These are phyloP conservation scores for Eurois occulta DNA, from an alignment of 2,888 invertebrate genomes.

Conservation along the genomic window DNA sequence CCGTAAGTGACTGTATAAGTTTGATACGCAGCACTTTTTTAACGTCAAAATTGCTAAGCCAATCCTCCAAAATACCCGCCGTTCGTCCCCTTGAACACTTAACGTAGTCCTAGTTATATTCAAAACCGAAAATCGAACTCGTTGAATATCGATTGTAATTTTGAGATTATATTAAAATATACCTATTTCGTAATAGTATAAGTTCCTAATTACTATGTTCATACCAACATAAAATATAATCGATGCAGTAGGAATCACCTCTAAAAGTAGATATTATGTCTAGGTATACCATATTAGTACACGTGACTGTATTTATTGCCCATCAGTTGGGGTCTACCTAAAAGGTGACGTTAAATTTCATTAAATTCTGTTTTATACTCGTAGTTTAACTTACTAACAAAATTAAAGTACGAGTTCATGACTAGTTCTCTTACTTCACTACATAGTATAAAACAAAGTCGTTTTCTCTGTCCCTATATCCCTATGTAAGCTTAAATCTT, in stretches of 20 bases:
- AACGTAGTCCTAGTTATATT: background rate
- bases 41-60: background rate
- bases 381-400: background rate
- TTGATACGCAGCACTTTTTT: background rate
- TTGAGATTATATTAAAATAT: too few species aligned
- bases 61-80: background rate
- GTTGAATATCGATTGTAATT: background rate
- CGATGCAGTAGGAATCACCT: background rate
- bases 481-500: too few species aligned
- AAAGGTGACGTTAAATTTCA: background rate
- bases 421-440: background rate
- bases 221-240: background rate
- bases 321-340: background rate
- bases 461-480: too few species aligned
- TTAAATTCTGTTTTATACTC: background rate
- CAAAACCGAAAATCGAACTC: background rate
- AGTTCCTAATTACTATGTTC: background rate
- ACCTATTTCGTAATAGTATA: background rate
- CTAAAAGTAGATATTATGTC: background rate
- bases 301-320: background rate
- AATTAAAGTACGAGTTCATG: too few species aligned
- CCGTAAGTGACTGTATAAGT: too few species aligned
- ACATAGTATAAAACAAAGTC: too few species aligned
- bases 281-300: background rate
- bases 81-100: background rate